Percentiles rank a stretch among this genome's conserved stretches.
These are phyloP conservation scores for Tipula lateralis DNA, from an alignment of 2,888 invertebrate genomes.

Conservation along the genomic window DNA sequence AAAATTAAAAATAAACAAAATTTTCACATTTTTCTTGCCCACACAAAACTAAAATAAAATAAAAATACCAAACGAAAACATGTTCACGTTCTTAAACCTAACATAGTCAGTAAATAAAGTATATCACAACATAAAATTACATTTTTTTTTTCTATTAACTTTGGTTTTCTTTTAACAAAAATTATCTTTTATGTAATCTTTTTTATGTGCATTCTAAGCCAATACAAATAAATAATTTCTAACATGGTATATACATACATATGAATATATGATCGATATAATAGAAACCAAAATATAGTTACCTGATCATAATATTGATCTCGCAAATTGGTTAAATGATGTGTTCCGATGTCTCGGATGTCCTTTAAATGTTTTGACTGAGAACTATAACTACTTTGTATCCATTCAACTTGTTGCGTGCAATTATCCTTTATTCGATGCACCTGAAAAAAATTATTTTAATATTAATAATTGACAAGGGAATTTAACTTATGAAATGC, in stretches of 20 bases:
- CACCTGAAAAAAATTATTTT: slow-evolving; percentile 65
- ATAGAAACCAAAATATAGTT: slow-evolving; percentile 35
- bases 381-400: slow-evolving; percentile 83
- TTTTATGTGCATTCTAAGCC: too few species aligned
- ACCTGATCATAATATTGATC: slow-evolving; percentile 94
- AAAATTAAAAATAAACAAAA: not conserved
- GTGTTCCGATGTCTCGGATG: slow-evolving; percentile 86
- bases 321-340: slow-evolving; percentile 75
- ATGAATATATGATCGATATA: too few species aligned
- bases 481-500: too few species aligned
- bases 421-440: slow-evolving; percentile 90
- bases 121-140: not conserved
- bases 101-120: not conserved
- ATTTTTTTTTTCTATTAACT: not conserved
- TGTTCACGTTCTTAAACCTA: not conserved
- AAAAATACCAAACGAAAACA: not conserved
- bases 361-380: slow-evolving; percentile 83
- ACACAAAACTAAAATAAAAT: not conserved
- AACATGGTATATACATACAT: too few species aligned
- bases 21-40: not conserved
- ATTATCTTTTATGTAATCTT: not conserved
- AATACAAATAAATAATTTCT: too few species aligned
- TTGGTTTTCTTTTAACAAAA: not conserved
- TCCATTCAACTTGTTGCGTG: slow-evolving; percentile 88
- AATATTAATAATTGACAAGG: too few species aligned